phyloP scores from a whole-genome alignment of 2,113 vertebrate genomes.

The Pseudopipra pipra region DNA sequence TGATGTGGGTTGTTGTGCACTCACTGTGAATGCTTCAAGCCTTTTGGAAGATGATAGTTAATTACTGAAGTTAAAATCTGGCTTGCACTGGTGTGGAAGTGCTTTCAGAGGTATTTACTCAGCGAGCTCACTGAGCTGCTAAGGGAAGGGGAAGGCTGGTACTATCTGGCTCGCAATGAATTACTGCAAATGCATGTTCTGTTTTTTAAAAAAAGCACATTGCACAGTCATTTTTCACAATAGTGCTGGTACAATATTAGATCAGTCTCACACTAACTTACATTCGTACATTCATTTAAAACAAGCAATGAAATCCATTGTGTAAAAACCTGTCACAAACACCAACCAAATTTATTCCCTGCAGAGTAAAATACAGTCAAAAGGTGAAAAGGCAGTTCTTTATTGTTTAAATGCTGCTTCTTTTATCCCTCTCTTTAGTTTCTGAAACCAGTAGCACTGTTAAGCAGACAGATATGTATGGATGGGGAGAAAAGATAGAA shows the following conservation, averaged over 20 bases:
- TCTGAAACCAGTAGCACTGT: neutral
- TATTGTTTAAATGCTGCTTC: neutral
- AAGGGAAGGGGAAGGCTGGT: neutral
- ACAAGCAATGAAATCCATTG: neutral
- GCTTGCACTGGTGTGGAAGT: neutral
- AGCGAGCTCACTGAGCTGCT: neutral
- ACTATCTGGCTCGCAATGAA: neutral
- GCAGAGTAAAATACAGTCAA: neutral
- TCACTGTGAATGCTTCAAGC: constrained; percentile 27
- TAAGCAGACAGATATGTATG: neutral
- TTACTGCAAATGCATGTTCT: neutral
- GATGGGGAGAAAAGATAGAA: neutral
- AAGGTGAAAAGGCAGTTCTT: neutral
- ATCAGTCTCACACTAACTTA: neutral
- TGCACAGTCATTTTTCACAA: neutral
- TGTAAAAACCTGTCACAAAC: constrained; percentile 1
- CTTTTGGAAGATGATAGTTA: constrained; percentile 27
- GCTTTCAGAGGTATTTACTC: neutral
- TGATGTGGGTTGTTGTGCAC: neutral
- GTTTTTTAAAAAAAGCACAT: neutral
- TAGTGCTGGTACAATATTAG: neutral
- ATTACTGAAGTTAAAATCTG: constrained; percentile 44
- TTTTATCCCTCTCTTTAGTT: neutral
- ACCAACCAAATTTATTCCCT: constrained; percentile 29
- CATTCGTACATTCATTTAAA: neutral